Base-by-base conservation (phyloP, 1,140 invertebrate genomes). In the Drosophila rhopaloa region DNA sequence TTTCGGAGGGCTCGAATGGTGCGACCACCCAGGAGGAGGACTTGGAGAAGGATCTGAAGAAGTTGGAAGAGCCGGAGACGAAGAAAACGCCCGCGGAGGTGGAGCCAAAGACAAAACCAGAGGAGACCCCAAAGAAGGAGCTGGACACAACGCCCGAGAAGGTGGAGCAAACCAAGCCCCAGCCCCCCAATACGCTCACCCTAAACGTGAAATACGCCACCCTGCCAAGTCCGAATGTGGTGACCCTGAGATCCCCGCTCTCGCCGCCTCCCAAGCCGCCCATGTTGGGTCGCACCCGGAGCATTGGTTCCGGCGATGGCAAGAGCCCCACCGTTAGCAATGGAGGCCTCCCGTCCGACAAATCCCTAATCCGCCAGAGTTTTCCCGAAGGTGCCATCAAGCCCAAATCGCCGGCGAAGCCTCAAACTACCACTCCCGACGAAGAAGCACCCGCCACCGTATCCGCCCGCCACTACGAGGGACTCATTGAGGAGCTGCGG, bases 181-280 rank as follows among this genome's bases (percentile, higher is more conserved):
- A 50, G 35, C 74, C 61, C 8, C 71, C 75, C 3, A 81, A 11
- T 5, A 88, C 27, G n/a, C 57, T 88, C 11, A 13, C 68, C n/a
- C 37, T 76, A 6, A 73, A 70, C 16, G 71, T 88, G 0, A 91
- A 90, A 67, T 91, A 90, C 63, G 90, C 86, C 37, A 91, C 90
- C 27, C 56, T 91, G 32, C 90, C 90, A 6, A 79, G 67, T 66
- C 73, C 80, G 37, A 59, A 53, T 27, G 37, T 61, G 14, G 68
- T 54, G 11, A 70, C 58, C 0, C 24, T 89, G n/a, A 41, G 76
- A 37, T 85, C 83, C 6, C 90, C 90, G 0, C 41, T 82, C 8
- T 79, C 90, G n/a, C 90, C 90, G 27, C 90, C 90, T 29, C 90
- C 90, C 1, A 91, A 91, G 35, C 90, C 90, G 7, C 90, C 90